Conservation (phyloP, 2,888 invertebrate species). For the Drosophila nr. medialis region DNA sequence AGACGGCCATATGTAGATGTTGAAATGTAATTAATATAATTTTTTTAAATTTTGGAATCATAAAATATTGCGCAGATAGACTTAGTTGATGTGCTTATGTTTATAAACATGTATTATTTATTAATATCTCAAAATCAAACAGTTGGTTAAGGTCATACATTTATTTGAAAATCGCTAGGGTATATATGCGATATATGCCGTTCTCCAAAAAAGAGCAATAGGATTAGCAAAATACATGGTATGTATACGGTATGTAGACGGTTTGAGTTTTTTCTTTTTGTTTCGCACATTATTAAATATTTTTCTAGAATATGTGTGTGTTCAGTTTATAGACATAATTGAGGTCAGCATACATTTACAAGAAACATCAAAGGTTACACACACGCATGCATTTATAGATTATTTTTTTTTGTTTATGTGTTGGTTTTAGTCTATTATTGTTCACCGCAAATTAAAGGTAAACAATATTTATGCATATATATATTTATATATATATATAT, state of each 20-base stretch:
- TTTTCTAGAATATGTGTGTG: constrained; percentile 54
- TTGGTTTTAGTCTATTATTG: constrained; percentile 44
- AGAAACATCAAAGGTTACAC: constrained; percentile 64
- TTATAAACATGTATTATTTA: constrained; percentile 26
- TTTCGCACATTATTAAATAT: constrained; percentile 49
- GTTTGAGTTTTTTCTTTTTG: constrained; percentile 45
- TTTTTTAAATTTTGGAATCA: neutral
- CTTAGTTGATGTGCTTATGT: neutral
- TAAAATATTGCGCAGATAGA: neutral
- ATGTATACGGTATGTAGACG: constrained; percentile 69
- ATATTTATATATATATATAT: constrained; percentile 39
- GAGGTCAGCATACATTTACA: constrained; percentile 76
- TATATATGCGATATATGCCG: constrained; percentile 21
- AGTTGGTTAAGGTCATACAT: constrained; percentile 49
- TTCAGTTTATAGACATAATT: constrained; percentile 79
- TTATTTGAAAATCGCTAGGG: constrained; percentile 39
- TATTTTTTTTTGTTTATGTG: constrained; percentile 17
- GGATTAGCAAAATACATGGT: constrained; percentile 74
- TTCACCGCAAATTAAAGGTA: constrained; percentile 35
- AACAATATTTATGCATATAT: constrained; percentile 45
- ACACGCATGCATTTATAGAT: constrained; percentile 52
- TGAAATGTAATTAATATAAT: neutral
- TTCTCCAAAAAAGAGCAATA: constrained; percentile 77
- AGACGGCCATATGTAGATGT: neutral
- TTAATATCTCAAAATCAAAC: constrained; percentile 65